A percentile compares a stretch with the other conserved stretches of the same genome.
Conservation (phyloP, 2,888 invertebrate species). For the Rhyacophila evoluta region DNA sequence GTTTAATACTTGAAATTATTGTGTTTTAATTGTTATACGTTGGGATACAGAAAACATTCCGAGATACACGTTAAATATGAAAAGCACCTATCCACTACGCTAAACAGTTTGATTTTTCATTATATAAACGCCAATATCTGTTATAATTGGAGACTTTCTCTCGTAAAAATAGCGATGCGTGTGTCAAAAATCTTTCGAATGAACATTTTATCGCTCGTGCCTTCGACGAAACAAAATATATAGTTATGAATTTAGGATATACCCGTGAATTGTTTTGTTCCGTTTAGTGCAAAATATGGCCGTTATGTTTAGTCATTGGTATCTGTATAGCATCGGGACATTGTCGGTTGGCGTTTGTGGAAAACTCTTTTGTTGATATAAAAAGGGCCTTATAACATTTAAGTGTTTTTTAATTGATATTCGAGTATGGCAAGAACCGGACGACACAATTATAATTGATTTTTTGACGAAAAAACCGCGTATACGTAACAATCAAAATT, state of each 20-base stretch:
- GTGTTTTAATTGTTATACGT: slow-evolving; percentile 37
- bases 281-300: slow-evolving; percentile 16
- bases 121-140: slow-evolving; percentile 10
- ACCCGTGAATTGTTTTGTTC: slow-evolving; percentile 7
- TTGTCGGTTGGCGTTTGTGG: slow-evolving; percentile 2
- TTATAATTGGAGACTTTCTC: background rate
- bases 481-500: slow-evolving; percentile 20
- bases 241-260: slow-evolving; percentile 14
- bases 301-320: slow-evolving; percentile 17
- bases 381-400: slow-evolving; percentile 20
- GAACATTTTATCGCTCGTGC: slow-evolving; percentile 19
- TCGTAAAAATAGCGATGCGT: slow-evolving; percentile 19
- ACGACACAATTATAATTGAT: background rate
- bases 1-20: slow-evolving; percentile 37
- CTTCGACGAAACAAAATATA: slow-evolving; percentile 19
- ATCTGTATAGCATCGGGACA: slow-evolving; percentile 7
- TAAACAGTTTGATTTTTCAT: background rate
- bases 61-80: background rate
- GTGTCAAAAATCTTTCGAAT: slow-evolving; percentile 2
- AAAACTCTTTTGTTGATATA: slow-evolving; percentile 22
- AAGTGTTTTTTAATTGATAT: slow-evolving; percentile 19
- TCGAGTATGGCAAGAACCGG: slow-evolving; percentile 22
- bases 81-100: background rate
- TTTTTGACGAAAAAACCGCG: background rate
- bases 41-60: slow-evolving; percentile 13